phyloP scores from a whole-genome alignment of 2,113 vertebrate genomes.

The Thinocorus orbignyianus region DNA sequence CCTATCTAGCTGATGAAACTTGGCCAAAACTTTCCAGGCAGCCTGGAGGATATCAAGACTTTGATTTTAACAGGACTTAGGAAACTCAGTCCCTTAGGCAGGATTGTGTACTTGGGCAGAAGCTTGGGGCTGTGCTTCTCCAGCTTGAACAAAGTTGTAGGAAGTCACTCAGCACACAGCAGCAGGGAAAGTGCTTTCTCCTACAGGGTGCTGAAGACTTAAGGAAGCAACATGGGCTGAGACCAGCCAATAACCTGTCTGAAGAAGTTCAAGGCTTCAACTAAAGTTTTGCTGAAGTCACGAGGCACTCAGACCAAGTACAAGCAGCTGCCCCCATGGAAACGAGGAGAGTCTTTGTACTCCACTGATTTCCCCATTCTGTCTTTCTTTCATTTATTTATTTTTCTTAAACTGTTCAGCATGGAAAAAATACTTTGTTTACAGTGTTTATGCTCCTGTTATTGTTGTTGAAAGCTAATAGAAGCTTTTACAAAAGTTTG shows the following conservation, averaged over 20 bases:
- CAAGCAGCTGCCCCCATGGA: not conserved
- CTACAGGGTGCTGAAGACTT: not conserved
- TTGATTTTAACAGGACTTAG: not conserved
- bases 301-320: fast-evolving
- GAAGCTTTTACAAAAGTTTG: not conserved
- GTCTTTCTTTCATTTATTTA: not conserved
- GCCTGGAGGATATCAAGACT: not conserved
- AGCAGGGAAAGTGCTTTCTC: not conserved
- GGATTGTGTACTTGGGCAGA: not conserved
- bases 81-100: not conserved
- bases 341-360: not conserved
- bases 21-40: not conserved
- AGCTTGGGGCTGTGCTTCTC: not conserved
- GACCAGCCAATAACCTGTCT: not conserved
- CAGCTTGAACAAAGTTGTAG: not conserved
- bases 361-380: not conserved
- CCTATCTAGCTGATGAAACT: not conserved
- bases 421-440: not conserved
- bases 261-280: not conserved
- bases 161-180: not conserved
- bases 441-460: not conserved
- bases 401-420: not conserved
- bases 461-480: not conserved
- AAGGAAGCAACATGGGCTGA: fast-evolving
- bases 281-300: not conserved